These are phyloP conservation scores for Calidris pugnax DNA, from an alignment of 2,113 vertebrate species.

Conservation along the genomic window DNA sequence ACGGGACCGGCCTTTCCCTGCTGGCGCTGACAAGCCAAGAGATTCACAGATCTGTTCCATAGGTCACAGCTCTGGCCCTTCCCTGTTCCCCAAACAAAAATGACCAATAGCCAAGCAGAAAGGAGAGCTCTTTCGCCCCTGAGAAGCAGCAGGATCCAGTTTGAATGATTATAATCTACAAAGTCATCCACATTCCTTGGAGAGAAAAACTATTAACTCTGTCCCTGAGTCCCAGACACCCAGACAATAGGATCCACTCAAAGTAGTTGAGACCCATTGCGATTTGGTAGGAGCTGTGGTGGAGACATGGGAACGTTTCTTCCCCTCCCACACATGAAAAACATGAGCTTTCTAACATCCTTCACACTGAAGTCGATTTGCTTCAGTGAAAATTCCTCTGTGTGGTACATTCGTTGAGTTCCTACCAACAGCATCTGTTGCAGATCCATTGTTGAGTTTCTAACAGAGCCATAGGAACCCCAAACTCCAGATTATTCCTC, in stretches of 20 bases:
- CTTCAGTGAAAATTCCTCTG: neutral
- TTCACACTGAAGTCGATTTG: neutral
- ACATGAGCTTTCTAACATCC: neutral
- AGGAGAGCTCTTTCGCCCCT: neutral
- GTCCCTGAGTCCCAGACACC: neutral
- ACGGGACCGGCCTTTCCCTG: neutral
- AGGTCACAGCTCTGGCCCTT: neutral
- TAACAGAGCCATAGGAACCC: neutral
- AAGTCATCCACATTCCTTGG: neutral
- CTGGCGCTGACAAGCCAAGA: neutral
- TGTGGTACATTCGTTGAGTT: fast-evolving
- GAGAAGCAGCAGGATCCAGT: neutral
- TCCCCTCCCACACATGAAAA: neutral
- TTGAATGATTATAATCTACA: neutral
- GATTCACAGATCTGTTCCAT: neutral
- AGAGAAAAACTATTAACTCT: neutral
- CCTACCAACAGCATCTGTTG: neutral
- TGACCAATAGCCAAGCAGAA: neutral
- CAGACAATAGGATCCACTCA: neutral
- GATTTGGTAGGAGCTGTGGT: neutral
- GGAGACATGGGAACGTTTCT: neutral
- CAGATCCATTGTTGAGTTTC: neutral
- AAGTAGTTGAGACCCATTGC: neutral
- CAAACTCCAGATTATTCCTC: neutral
- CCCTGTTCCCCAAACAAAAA: neutral